Base-by-base conservation (phyloP, 2,113 vertebrate species). In the Theristicus caerulescens region DNA sequence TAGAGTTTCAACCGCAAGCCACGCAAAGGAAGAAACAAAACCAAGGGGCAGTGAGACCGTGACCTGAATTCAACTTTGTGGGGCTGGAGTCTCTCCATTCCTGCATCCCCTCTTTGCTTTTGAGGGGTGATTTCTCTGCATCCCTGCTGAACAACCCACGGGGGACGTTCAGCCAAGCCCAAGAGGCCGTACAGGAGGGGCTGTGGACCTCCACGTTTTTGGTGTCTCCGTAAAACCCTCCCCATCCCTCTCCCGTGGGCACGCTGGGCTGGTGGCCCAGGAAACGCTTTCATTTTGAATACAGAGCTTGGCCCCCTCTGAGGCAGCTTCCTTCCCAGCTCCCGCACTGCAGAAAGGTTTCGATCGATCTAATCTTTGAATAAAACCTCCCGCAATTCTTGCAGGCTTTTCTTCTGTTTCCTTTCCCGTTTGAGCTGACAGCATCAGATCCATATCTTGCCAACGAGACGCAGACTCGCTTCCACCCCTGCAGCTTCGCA, bases 51-150 rank as follows among this genome's bases (percentile, higher is more conserved):
- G 65, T 1, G 57, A 40, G 57, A 69, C 7, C 5, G 0, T 87
- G 95, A 89, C 97, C 97, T 86, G 88, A 86, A 62, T 65, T 97
- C 83, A 97, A 92, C 96, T 95, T 2, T 11, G 24, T 31, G n/a
- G 80, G 49, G 15, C 38, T 27, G 67, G 15, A 40, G 34, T 52
- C 9, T 57, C 71, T 80, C 7, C 38, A 0, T 46, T 24, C 40
- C 61, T 25, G 31, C 65, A 15, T 49, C 12, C 22, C 29, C 13
- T 0, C 17, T 21, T 7, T 0, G 1, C 32, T 49, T 80, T 46
- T 3, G 10, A 76, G 40, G 26, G 19, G 44, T 19, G 27, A 38
- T 27, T 46, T 46, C 44, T 46, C 40, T 26, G 42, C 38, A 27
- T 12, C 27, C 36, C 26, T 8, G 6, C 55, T 12, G 11, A 29